phyloP scores from a whole-genome alignment of 2,113 vertebrate species.

The Plestiodon gilberti region DNA sequence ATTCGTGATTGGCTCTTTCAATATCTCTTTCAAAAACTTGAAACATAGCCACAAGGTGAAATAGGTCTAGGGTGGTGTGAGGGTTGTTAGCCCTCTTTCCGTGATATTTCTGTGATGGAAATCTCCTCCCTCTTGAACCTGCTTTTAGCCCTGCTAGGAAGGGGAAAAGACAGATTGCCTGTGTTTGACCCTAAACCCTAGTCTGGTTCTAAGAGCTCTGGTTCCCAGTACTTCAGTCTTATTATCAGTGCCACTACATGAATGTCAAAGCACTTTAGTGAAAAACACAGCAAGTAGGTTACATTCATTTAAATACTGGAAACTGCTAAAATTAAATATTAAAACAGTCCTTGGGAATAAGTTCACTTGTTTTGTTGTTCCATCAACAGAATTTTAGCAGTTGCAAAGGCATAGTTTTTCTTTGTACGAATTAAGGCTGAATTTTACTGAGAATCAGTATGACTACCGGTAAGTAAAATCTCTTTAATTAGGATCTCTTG shows the following conservation, averaged over 20 bases:
- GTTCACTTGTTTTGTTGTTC: neutral
- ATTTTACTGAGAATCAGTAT: neutral
- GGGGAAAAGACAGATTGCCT: no score
- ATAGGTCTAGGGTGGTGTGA: no score
- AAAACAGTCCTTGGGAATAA: neutral
- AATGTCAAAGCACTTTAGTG: neutral
- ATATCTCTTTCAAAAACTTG: neutral
- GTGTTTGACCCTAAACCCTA: neutral
- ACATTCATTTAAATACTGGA: neutral
- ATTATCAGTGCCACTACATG: neutral
- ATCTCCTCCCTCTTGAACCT: neutral
- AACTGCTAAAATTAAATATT: neutral
- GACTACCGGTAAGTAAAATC: neutral
- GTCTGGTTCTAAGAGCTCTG: neutral
- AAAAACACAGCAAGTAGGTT: neutral
- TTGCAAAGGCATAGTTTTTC: neutral
- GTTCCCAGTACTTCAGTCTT: neutral
- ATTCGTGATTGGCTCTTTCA: neutral
- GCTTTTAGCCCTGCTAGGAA: neutral
- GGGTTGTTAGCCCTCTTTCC: neutral
- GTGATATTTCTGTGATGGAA: neutral
- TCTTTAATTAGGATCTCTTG: neutral
- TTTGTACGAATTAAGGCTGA: neutral
- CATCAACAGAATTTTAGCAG: neutral
- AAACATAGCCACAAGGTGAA: neutral